These are phyloP conservation scores for Priocnemis perturbator DNA, from an alignment of 2,888 invertebrate species.

Conservation along the genomic window DNA sequence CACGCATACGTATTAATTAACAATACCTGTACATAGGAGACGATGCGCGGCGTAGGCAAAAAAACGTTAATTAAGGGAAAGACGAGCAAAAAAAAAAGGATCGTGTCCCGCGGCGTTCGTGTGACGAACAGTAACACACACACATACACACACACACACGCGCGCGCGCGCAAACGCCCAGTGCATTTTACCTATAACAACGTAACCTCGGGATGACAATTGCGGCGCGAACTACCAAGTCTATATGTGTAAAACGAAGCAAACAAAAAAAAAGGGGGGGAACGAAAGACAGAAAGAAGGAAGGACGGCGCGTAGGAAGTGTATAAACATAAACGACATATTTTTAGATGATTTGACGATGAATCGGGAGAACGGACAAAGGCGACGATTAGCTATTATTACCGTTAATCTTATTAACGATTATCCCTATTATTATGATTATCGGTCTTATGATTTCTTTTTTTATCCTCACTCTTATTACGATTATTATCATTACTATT, in stretches of 20 bases:
- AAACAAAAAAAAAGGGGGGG: background rate
- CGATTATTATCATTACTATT: background rate
- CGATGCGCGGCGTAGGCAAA: constrained; percentile 17
- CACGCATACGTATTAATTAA: constrained; percentile 23
- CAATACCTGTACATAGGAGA: constrained; percentile 22
- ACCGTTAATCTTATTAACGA: background rate
- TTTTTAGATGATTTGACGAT: constrained; percentile 65
- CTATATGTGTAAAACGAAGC: no score
- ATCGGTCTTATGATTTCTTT: background rate
- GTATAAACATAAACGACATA: constrained; percentile 43
- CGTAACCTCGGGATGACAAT: background rate
- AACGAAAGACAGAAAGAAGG: constrained; percentile 3
- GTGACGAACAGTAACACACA: background rate
- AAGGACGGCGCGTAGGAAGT: constrained; percentile 25
- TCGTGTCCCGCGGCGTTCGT: background rate
- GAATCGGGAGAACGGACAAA: constrained; percentile 38
- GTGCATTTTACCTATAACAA: background rate
- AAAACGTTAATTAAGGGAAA: background rate
- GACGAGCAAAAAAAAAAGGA: background rate
- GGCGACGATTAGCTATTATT: constrained; percentile 33
- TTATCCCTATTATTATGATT: constrained; percentile 4
- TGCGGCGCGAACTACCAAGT: background rate
- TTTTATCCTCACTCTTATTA: no score
- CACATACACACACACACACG: background rate
- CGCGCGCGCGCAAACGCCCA: background rate